Conservation (phyloP, 2,113 vertebrate genomes). For the Barbus barbus region DNA sequence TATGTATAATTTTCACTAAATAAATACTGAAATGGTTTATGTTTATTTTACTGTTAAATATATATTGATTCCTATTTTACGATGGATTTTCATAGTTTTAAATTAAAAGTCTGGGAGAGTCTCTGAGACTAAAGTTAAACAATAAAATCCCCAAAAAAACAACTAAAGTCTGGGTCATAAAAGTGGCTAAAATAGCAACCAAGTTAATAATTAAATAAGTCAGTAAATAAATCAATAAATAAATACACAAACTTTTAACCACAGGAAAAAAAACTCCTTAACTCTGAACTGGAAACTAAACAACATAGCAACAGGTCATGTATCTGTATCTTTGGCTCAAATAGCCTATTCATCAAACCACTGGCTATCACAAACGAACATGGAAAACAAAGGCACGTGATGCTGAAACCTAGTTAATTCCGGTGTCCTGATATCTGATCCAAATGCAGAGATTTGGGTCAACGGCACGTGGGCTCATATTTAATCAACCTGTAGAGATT, state of each 20-base stretch:
- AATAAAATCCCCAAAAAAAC: background rate
- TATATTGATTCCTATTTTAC: background rate
- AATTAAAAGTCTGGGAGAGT: background rate
- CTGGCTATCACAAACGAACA: background rate
- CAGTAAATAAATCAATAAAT: background rate
- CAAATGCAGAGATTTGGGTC: constrained; percentile 41
- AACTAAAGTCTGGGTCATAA: background rate
- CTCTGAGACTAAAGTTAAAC: background rate
- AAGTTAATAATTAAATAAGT: background rate
- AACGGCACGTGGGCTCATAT: background rate
- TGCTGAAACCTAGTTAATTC: background rate
- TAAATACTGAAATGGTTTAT: background rate
- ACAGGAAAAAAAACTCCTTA: background rate
- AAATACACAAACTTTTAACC: background rate
- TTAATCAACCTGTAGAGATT: constrained; percentile 24
- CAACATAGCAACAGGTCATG: background rate
- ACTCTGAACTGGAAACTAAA: background rate
- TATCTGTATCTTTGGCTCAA: constrained; percentile 2
- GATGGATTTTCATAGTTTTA: background rate
- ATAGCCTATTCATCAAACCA: background rate
- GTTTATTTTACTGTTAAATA: background rate
- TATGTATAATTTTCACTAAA: background rate
- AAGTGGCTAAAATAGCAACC: background rate
- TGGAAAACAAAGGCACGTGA: constrained; percentile 7
- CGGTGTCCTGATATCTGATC: constrained; percentile 12